Percentiles rank a stretch among this genome's conserved stretches.
Conservation (phyloP, 2,888 invertebrate species). For the Synergus itoensis region DNA sequence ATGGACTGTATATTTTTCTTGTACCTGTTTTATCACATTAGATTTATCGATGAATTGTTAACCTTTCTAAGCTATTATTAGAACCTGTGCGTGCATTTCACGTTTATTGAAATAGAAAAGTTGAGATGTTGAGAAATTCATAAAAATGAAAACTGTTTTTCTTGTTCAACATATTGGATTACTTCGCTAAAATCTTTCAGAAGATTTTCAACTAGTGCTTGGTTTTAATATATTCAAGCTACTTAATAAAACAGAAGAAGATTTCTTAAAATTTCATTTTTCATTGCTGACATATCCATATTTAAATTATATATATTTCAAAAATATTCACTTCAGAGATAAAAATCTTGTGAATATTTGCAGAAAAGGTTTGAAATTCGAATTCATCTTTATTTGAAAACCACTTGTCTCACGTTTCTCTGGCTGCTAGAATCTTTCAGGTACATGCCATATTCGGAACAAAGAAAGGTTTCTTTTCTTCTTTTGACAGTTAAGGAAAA, state of each 20-base stretch:
- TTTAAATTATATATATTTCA: not conserved
- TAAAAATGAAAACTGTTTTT: not conserved
- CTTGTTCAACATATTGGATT: not conserved
- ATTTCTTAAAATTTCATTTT: not conserved
- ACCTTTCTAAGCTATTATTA: not conserved
- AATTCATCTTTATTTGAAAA: slow-evolving; percentile 18
- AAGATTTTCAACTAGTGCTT: not conserved
- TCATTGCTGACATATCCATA: not conserved
- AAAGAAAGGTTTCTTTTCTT: slow-evolving; percentile 10
- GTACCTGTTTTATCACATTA: not conserved
- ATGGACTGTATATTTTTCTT: not conserved
- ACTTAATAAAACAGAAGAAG: not conserved
- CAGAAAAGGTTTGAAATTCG: not conserved
- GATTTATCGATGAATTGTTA: not conserved
- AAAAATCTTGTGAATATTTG: not conserved
- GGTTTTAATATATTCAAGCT: not conserved
- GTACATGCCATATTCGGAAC: slow-evolving; percentile 8
- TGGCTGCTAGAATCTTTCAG: slow-evolving; percentile 9
- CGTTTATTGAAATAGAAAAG: not conserved
- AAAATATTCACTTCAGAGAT: not conserved
- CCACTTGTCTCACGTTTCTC: slow-evolving; percentile 13
- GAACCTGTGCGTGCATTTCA: not conserved
- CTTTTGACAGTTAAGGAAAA: slow-evolving; percentile 24
- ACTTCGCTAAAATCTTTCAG: not conserved
- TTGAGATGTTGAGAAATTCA: not conserved